Evolutionary conservation across 2,113 vertebrate species (phyloP), one percentile per base, ranked within the genome.

Genomic region (Daubentonia madagascariensis): DNA sequence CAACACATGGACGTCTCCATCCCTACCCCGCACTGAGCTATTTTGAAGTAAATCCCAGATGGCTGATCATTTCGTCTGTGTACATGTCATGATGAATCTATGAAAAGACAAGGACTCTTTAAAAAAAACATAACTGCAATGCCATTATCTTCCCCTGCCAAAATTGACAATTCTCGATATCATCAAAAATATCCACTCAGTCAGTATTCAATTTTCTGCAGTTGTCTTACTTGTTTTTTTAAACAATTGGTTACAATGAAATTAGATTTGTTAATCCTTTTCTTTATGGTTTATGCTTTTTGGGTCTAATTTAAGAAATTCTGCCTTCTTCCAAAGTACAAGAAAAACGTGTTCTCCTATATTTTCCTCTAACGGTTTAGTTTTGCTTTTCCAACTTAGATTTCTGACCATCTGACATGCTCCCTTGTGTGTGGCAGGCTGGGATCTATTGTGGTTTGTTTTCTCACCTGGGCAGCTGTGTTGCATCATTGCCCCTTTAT

Each of bases 11-110:
- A 18, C 37, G 5, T 11, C 8, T 22, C 30, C 23, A 11, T 65
- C n/a, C 5, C 11, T 20, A 12, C 13, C 20, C 14, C 11, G 3
- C 5, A 12, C 18, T 30, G 67, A 37, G 16, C n/a, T 37, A 1
- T 48, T 40, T 3, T 32, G 52, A 83, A 35, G 83, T 30, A 32
- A 32, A 68, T 54, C 45, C 37, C 17, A 61, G 43, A 40, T 32
- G 8, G 7, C 30, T 57, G 43, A 6, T 70, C 52, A 28, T 30
- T 45, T 45, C 13, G 2, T 48, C 25, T 7, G 48, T 67, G 70
- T 8, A 25, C 7, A 3, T 32, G 20, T 89, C 20, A 18, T 23
- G 43, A 35, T 16, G 50, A 43, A 17, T 43, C 72, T 45, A 0
- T 32, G 35, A 65, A 22, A 57, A 86, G 81, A 35, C 12, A 48